Evolutionary conservation across 1,140 invertebrate species (phyloP), one percentile per base, ranked within the genome.

Genomic region (Anoplophora glabripennis): DNA sequence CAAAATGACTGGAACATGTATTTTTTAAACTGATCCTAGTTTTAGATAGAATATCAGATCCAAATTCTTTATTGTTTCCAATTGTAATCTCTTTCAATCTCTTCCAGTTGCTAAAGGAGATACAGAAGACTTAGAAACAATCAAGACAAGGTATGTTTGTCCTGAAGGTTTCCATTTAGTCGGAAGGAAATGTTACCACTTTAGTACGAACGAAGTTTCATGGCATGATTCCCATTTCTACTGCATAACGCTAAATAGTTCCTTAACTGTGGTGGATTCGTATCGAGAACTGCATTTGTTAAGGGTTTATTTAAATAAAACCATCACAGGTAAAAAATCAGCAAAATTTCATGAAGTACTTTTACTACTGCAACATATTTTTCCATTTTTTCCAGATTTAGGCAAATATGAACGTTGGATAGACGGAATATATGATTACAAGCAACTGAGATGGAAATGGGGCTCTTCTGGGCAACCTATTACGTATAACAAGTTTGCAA

Each of bases 211-310:
- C 48, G 82, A 80, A 21, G 81, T 82, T 0, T 83, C 82, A n/a
- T 91, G 88, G 88, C 82, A 85, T 60, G 83, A 86, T 11, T 87
- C 89, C 7, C 81, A 86, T 64, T 89, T 86, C 68, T 73, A 83
- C 37, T 91, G 89, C 72, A 81, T 83, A 71, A 84, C 87, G 28
- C 76, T 80, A 59, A 81, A 84, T 47, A 82, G 86, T 53, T 85
- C 84, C 47, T 73, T 91, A 17, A 84, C 85, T 9, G 81, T 84
- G 17, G 81, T 88, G 15, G 11, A 40, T 40, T 40, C 36, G 1
- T 38, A 38, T 17, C 37, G 81, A 86, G 48, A 83, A 81, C 47
- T 81, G 76, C 10, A 80, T 40, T 21, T 52, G 14, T 18, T 52
- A 15, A 52, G 40, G 17, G 49, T 17, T 14, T 52, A 28, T 28